A percentile compares a stretch with the other conserved stretches of the same genome.
Evolutionary conservation across 2,888 invertebrate genomes (phyloP).

Genomic region (Tachina grossa): DNA sequence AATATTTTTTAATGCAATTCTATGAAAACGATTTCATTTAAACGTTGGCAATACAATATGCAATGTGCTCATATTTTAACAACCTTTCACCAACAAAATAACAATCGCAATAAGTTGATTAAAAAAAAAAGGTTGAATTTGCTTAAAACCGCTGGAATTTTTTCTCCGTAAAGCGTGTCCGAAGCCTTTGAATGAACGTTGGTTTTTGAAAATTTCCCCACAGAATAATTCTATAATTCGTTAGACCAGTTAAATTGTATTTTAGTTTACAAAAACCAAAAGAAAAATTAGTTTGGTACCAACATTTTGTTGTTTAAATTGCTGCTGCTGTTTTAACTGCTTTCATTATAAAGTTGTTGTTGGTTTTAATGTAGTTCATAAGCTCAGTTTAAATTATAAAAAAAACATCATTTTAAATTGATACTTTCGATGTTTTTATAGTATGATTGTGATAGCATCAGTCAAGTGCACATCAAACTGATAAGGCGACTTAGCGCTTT

Average conservation of each 20-base stretch:
- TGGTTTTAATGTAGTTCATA: conserved; percentile 55
- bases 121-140: conserved; percentile 10
- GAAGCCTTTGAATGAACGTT: conserved; percentile 58
- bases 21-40: conserved; percentile 18
- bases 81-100: conserved; percentile 47
- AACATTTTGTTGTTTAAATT: conserved; percentile 44
- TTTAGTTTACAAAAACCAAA: conserved; percentile 29
- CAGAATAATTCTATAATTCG: conserved; percentile 69
- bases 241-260: conserved; percentile 68
- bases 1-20: background rate
- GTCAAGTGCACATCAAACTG: background rate
- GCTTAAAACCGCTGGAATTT: conserved; percentile 3
- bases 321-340: conserved; percentile 60
- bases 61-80: conserved; percentile 1
- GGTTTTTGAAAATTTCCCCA: conserved; percentile 49
- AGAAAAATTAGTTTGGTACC: conserved; percentile 31
- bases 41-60: conserved; percentile 2
- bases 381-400: conserved; percentile 50
- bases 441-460: conserved; percentile 25
- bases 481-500: background rate
- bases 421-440: conserved; percentile 59
- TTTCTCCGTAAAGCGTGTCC: conserved; percentile 59
- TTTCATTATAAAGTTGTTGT: conserved; percentile 62
- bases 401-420: conserved; percentile 51
- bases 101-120: background rate